Evolutionary conservation across 2,888 invertebrate genomes (phyloP).

Genomic region (Deladenus siricidicola): DNA sequence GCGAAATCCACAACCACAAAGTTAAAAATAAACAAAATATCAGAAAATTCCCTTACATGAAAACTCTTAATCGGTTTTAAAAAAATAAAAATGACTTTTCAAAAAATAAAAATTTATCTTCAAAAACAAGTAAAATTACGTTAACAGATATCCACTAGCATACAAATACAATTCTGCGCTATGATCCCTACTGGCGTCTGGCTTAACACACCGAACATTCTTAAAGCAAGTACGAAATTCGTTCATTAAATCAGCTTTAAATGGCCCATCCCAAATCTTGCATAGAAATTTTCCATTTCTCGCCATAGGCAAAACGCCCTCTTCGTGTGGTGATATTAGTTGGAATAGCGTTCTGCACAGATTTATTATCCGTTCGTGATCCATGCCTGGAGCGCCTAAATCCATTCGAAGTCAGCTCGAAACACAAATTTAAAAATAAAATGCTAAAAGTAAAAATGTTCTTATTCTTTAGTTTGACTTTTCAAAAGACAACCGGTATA

Average conservation of each 20-base stretch:
- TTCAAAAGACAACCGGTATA: too few species aligned
- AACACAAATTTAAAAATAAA: too few species aligned
- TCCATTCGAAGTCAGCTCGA: neutral
- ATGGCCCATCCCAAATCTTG: conserved; percentile 51
- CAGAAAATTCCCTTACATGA: too few species aligned
- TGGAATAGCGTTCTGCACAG: conserved; percentile 15
- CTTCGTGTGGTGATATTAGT: conserved; percentile 2
- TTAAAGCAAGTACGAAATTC: conserved; percentile 37
- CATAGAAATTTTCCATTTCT: conserved; percentile 38
- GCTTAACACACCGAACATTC: conserved; percentile 44
- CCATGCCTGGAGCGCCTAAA: conserved; percentile 14
- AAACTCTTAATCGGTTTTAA: too few species aligned
- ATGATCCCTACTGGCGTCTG: conserved; percentile 47
- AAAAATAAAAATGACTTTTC: too few species aligned
- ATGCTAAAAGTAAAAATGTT: too few species aligned
- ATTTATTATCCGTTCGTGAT: conserved; percentile 23
- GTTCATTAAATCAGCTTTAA: conserved; percentile 28
- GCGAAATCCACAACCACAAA: too few species aligned
- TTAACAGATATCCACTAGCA: conserved; percentile 9
- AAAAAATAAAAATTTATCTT: too few species aligned
- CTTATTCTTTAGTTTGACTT: too few species aligned
- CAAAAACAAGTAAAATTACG: too few species aligned
- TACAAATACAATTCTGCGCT: conserved; percentile 51
- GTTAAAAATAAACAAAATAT: too few species aligned
- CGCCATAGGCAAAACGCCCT: conserved; percentile 21